phyloP scores from a whole-genome alignment of 23 tunicate species.

The Styela clava region DNA sequence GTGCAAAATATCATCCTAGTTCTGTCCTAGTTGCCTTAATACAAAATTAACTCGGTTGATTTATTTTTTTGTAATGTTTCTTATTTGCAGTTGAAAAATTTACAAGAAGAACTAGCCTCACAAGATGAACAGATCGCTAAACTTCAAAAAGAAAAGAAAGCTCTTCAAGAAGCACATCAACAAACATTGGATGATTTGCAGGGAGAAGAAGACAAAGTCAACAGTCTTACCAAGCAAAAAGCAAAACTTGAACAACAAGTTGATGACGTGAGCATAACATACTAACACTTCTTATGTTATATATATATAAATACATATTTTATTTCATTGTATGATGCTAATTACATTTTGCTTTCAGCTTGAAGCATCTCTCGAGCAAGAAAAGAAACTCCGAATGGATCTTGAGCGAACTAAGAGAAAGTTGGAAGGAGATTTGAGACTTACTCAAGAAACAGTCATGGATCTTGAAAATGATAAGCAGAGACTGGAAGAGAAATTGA shows the following conservation, averaged over 20 bases:
- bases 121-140: conserved; percentile 94
- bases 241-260: conserved; percentile 96
- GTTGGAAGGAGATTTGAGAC: conserved; percentile 87
- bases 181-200: conserved; percentile 97
- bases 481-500: conserved; percentile 81
- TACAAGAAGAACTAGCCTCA: conserved; percentile 84
- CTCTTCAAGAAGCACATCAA: conserved; percentile 95
- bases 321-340: too few species aligned
- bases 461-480: conserved; percentile 92
- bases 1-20: too few species aligned
- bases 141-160: conserved; percentile 95
- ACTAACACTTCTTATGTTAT: too few species aligned
- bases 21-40: too few species aligned
- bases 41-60: neutral
- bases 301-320: too few species aligned
- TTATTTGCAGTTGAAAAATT: conserved; percentile 63
- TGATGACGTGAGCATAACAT: conserved; percentile 84
- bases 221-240: conserved; percentile 85
- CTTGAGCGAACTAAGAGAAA: conserved; percentile 86
- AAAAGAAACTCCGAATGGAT: conserved; percentile 90
- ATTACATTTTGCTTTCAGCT: too few species aligned
- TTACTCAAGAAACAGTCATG: conserved; percentile 85
- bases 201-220: conserved; percentile 94
- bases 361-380: conserved; percentile 93
- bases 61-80: neutral